These are phyloP conservation scores for Drosophila quinaria DNA, from an alignment of 2,888 invertebrate species.

Conservation along the genomic window DNA sequence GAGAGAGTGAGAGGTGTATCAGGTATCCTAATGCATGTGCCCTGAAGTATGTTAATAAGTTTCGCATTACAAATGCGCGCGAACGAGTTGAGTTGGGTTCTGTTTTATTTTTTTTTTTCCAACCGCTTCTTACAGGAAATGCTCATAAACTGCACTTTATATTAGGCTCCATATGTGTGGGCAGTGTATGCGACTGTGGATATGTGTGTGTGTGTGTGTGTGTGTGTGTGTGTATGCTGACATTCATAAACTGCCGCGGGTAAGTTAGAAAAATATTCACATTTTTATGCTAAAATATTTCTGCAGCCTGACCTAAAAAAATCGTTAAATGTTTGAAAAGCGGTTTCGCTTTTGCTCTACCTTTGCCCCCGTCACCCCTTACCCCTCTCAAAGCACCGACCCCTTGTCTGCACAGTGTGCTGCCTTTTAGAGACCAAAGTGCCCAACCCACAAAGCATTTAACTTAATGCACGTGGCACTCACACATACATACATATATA, in stretches of 20 bases:
- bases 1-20: conserved; percentile 2
- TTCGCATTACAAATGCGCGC: conserved; percentile 62
- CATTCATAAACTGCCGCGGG: conserved; percentile 64
- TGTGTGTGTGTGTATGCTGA: conserved; percentile 44
- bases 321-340: conserved; percentile 81
- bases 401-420: conserved; percentile 10
- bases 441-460: conserved; percentile 80
- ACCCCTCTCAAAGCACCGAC: not conserved
- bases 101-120: not conserved
- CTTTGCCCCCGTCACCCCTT: conserved; percentile 16
- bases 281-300: conserved; percentile 75
- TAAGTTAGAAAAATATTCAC: conserved; percentile 62
- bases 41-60: conserved; percentile 80
- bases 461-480: conserved; percentile 76
- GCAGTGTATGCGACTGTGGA: conserved; percentile 27
- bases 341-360: conserved; percentile 54
- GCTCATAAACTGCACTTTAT: conserved; percentile 68
- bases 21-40: conserved; percentile 60
- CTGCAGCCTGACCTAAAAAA: conserved; percentile 74
- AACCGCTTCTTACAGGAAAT: conserved; percentile 48
- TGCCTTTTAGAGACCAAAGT: conserved; percentile 73
- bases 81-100: conserved; percentile 32
- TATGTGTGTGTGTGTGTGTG: conserved; percentile 15
- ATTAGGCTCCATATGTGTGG: conserved; percentile 38
- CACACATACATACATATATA: conserved; percentile 42